A percentile compares a stretch with the other conserved stretches of the same genome.
phyloP scores from a whole-genome alignment of 2,888 invertebrate genomes.

The Capitulum mitella region DNA sequence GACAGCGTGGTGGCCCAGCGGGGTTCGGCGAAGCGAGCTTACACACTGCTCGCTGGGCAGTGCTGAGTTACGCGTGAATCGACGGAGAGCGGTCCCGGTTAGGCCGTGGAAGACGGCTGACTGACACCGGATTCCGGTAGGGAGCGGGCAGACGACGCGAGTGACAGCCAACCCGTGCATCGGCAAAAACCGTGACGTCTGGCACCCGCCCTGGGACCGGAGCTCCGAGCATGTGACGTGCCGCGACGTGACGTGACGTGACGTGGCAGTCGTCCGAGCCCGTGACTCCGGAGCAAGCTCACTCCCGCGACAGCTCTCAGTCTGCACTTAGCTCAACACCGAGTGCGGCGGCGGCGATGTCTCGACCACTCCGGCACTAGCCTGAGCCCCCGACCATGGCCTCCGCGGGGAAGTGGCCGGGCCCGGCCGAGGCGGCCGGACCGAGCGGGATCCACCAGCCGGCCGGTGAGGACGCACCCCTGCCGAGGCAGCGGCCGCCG shows the following conservation, averaged over 20 bases:
- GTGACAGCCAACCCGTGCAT: no score
- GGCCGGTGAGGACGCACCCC: conserved; percentile 26
- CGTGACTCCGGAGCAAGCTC: neutral
- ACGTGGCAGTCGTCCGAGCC: neutral
- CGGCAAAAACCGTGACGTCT: no score
- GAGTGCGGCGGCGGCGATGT: neutral
- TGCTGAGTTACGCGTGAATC: no score
- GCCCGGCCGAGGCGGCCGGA: neutral
- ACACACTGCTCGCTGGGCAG: no score
- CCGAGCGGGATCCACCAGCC: neutral
- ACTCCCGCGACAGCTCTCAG: neutral
- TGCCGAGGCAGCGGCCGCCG: conserved; percentile 18
- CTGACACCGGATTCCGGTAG: no score
- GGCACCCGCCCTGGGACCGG: no score
- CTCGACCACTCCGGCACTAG: neutral
- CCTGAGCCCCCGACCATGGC: neutral
- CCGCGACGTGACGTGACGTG: neutral
- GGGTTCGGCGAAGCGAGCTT: neutral
- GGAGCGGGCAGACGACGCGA: no score
- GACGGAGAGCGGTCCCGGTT: no score
- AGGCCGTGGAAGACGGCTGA: no score
- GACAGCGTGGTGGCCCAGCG: neutral
- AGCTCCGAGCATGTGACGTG: no score
- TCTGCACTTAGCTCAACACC: neutral
- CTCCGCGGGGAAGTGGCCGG: neutral